phyloP scores from a whole-genome alignment of 2,888 invertebrate genomes.

The Macrophya alboannulata region DNA sequence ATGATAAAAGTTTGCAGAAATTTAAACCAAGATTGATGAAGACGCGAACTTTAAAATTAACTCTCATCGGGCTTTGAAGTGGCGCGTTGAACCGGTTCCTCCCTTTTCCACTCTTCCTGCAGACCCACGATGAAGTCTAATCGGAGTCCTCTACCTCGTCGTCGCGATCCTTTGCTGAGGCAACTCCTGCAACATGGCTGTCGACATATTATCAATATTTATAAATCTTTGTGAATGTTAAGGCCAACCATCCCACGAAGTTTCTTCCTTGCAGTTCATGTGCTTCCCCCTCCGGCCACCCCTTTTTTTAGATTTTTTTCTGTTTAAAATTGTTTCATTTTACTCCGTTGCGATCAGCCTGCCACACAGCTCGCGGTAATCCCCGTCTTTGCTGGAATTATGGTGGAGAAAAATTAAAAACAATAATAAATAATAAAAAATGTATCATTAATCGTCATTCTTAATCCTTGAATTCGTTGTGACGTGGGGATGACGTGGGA shows the following conservation, averaged over 20 bases:
- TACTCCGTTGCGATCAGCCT: neutral
- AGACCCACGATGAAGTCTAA: constrained; percentile 2
- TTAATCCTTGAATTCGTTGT: constrained; percentile 33
- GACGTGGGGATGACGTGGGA: constrained; percentile 4
- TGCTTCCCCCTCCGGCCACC: no score
- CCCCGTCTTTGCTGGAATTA: neutral
- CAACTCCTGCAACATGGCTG: constrained; percentile 32
- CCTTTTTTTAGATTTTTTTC: neutral
- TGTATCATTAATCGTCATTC: constrained; percentile 50
- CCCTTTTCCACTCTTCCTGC: constrained; percentile 64
- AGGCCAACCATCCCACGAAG: neutral
- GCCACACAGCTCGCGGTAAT: neutral
- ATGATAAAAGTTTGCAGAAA: constrained; percentile 65
- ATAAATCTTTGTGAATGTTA: constrained; percentile 8
- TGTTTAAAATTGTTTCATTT: neutral
- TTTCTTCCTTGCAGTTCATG: neutral
- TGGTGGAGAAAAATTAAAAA: neutral
- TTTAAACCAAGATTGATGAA: constrained; percentile 69
- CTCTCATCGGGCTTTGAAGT: constrained; percentile 71
- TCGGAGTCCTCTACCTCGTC: constrained; percentile 54
- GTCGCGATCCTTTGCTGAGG: neutral
- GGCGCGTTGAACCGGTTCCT: constrained; percentile 66
- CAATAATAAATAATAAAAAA: neutral
- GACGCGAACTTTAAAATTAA: constrained; percentile 69
- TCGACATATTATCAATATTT: constrained; percentile 48